These are phyloP conservation scores for Sogatella furcifera DNA, from an alignment of 1,140 invertebrate species.

Conservation along the genomic window DNA sequence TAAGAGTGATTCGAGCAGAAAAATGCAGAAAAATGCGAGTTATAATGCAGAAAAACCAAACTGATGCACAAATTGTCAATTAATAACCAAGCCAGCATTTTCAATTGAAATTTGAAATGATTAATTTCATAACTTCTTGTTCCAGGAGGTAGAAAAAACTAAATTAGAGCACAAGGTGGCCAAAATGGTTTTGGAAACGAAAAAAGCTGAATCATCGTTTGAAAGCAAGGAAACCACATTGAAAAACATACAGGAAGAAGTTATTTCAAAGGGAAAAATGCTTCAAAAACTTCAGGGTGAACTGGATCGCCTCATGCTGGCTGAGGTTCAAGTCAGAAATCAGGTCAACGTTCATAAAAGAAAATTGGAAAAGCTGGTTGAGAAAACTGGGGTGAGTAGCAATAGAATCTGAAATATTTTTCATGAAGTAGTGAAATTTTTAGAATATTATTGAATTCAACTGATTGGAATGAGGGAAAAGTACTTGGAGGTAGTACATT, in stretches of 20 bases:
- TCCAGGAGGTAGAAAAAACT: constrained; percentile 3
- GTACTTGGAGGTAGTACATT: no score
- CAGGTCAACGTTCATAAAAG: not conserved
- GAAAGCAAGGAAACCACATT: not conserved
- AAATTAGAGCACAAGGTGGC: constrained; percentile 3
- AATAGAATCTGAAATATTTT: no score
- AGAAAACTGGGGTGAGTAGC: constrained; percentile 1
- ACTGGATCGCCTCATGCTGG: not conserved
- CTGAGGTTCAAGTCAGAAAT: not conserved
- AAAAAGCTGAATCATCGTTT: constrained; percentile 4
- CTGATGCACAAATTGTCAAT: no score
- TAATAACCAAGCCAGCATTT: no score
- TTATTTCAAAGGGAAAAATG: not conserved
- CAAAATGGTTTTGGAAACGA: constrained; percentile 3
- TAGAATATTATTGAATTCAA: no score
- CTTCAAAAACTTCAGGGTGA: not conserved
- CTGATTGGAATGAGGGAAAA: no score
- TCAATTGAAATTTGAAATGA: no score
- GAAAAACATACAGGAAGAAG: not conserved
- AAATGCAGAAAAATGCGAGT: no score
- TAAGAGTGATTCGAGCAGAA: no score
- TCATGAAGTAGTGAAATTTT: no score
- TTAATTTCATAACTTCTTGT: not conserved
- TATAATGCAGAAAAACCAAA: no score
- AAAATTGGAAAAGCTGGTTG: not conserved